Base-by-base conservation (phyloP, 2,888 invertebrate genomes). In the Apoda limacodes region DNA sequence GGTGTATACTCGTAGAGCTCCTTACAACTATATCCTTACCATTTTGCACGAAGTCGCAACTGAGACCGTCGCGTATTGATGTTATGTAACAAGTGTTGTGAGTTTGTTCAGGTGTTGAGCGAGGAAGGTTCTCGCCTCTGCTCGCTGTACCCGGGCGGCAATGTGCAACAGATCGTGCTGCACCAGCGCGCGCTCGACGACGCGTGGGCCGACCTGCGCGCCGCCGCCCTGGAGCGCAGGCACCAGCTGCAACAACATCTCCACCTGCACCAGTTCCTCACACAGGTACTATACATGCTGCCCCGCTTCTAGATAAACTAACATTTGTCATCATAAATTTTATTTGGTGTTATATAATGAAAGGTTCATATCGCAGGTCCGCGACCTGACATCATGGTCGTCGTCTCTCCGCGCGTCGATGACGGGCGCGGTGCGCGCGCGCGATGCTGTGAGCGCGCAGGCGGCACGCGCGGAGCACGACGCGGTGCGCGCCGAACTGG, bases 71-170 rank as follows among this genome's bases (percentile, higher is more conserved):
- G n/a, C 12, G 9, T n/a, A n/a, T n/a, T n/a, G n/a, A n/a, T n/a
- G n/a, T 15, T 19, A 12, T 12, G 10, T 9, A 11, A 14, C 12
- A 10, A 20, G 3, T 13, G n/a, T n/a, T n/a, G n/a, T n/a, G n/a
- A n/a, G n/a, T n/a, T n/a, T n/a, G 10, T n/a, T 4, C 72, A 89
- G 84, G 86, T 96, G 2, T 76, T 98, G 3, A 91, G 97, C 27
- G 97, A 98, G 53, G 98, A 98, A 62, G 95, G 96, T 0, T 88
- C 89, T 0, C 86, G 93, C 28, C 83, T 98, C 22, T 93, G 94
- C 66, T 85, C 86, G 9, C 84, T 90, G 19, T 98, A 97, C 71
- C 97, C 97, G 0, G 93, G 94, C 2, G 90, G 88, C 30, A 98
- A 98, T 68, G 95, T 94, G 1, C 85, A 88, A 25, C 93, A 95